Evolutionary conservation across 2,113 vertebrate species (phyloP), one percentile per base, ranked within the genome.

Genomic region (Oplegnathus fasciatus): DNA sequence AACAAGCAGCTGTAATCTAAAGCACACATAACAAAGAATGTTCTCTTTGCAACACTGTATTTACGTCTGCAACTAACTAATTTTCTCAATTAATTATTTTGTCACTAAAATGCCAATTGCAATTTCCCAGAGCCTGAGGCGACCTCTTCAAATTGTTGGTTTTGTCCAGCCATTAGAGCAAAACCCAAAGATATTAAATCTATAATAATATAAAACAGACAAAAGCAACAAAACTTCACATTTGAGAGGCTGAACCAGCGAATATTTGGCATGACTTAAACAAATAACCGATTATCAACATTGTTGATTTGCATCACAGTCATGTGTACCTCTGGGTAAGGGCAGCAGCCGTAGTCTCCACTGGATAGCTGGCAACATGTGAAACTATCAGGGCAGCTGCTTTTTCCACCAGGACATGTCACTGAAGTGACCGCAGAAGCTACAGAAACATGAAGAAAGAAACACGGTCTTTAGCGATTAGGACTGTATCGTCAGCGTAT

Each of bases 311-410:
- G 2, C 0, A 15, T 2, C 14, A 13, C 17, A 37, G 22, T 15
- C 22, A 6, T 7, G 42, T 10, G 2, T 40, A 96, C 95, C 74
- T 95, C 34, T 28, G 82, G 78, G 67, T 87, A 93, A 0, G 94
- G 94, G 60, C 95, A 96, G 92, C 95, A 96, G 87, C 91, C 93
- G 9, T 93, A 95, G 5, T 84, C 85, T 76, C 94, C 95, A 1
- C 52, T 88, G 52, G 62, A 3, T 0, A 87, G 40, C 30, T 52
- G 55, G 54, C 95, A 96, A 72, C 95, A 96, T 0, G 94, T 95
- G 11, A 17, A 85, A 1, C 60, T 26, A 0, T 82, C 86, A 0
- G 91, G 88, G 44, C 95, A 96, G 77, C 78, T 89, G 13, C 77
- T 91, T 60, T 58, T 84, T 1, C 90, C 92, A 13, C 55, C 92